A percentile compares a stretch with the other conserved stretches of the same genome.
Evolutionary conservation across 2,113 vertebrate species (phyloP).

Genomic region (Eleginops maclovinus): DNA sequence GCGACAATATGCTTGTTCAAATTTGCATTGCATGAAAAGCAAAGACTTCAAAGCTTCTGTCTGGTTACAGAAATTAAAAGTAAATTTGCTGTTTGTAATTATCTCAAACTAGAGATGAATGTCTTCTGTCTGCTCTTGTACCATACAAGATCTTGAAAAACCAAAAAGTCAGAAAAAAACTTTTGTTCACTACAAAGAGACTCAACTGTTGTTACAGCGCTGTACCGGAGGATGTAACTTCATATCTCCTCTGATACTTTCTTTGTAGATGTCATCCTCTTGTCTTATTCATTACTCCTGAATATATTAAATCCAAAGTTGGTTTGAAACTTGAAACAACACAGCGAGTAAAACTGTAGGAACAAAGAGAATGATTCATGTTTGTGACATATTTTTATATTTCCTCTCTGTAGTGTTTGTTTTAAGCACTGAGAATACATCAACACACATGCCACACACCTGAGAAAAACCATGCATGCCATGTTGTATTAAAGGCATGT

Average conservation of each 20-base stretch:
- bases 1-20: not conserved
- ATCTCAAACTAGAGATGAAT: not conserved
- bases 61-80: not conserved
- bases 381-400: constrained; percentile 19
- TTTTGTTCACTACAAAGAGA: constrained; percentile 32
- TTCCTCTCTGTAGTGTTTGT: constrained; percentile 6
- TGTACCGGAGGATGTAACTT: not conserved
- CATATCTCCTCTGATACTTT: not conserved
- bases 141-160: not conserved
- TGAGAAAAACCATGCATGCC: constrained; percentile 47
- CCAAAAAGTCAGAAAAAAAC: not conserved
- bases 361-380: constrained; percentile 62
- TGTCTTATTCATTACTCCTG: not conserved
- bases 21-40: not conserved
- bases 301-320: constrained; percentile 26
- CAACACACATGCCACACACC: constrained; percentile 5
- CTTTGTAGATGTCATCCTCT: constrained; percentile 19
- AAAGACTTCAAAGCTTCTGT: not conserved
- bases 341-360: not conserved
- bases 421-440: not conserved
- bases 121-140: constrained; percentile 4
- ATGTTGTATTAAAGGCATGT: constrained; percentile 41
- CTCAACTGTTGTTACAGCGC: not conserved
- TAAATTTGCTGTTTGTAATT: constrained; percentile 9
- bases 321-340: constrained; percentile 17